Base-by-base conservation (phyloP, 2,113 vertebrate species). In the Neolamprologus fasciatus region DNA sequence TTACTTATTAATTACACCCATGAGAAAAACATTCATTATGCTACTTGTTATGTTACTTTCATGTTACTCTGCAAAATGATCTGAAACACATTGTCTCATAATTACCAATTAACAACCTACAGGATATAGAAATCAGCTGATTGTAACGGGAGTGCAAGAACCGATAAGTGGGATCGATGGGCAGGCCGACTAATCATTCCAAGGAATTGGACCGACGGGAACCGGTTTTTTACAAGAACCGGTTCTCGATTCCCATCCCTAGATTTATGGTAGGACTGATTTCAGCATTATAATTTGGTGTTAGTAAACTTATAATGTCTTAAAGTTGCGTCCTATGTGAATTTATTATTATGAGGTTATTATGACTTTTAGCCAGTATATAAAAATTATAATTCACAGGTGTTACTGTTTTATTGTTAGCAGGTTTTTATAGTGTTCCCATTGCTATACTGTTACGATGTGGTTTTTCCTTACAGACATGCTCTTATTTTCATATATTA, bases 251-350 rank as follows among this genome's bases (percentile, higher is more conserved):
- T 33, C 5, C 28, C 58, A 63, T 33, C 2, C 58, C 28, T 61
- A 40, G 35, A 71, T 9, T 42, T 9, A 23, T 42, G 5, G 2
- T 71, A 23, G 12, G 37, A 71, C 37, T 71, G 37, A 42, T 71
- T 42, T 16, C 1, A 0, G 37, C 66, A 42, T 23, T 71, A 3
- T 71, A 23, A 23, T 68, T 42, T 42, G 35, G 12, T 71, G 37
- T 21, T 68, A 40, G 6, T 23, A 42, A 71, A 16, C 5, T 9
- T 71, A 42, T 14, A 14, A 42, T 23, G 8, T 16, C n/a, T 14
- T 14, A 14, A 42, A 71, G 5, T 23, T 6, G 3, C 2, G 0
- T 71, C 5, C n/a, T 9, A 9, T 16, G 8, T 0, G 1, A 71
- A 40, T 14, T 7, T 63, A 63, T 71, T 23, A 42, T 42, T 42